Conservation (phyloP, 2,113 vertebrate species). For the Anguilla japonica region DNA sequence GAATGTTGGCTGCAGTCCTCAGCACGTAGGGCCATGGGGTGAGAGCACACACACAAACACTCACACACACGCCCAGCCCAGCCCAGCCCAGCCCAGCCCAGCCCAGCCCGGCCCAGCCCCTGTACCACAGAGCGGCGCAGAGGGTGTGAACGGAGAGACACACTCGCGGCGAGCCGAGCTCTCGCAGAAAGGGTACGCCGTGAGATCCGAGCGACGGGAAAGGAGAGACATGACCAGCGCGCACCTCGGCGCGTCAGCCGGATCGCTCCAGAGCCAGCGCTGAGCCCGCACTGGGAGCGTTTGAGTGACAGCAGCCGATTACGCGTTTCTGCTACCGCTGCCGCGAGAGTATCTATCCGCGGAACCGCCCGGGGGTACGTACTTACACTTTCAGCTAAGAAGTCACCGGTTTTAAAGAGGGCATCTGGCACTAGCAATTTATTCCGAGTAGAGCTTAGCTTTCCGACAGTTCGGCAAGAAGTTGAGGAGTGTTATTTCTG, state of each 20-base stretch:
- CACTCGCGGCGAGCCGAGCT: conserved; percentile 44
- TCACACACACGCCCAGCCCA: conserved; percentile 37
- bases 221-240: neutral
- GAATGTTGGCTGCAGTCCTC: conserved; percentile 63
- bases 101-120: conserved; percentile 2
- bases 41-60: conserved; percentile 22
- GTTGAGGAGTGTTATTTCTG: neutral
- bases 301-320: neutral
- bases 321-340: neutral
- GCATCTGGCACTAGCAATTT: neutral
- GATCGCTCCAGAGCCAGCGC: neutral
- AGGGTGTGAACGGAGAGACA: conserved; percentile 41
- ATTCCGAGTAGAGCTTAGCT: neutral
- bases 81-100: conserved; percentile 5
- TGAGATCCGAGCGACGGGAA: neutral
- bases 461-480: neutral
- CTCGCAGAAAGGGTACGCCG: conserved; percentile 22
- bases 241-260: neutral
- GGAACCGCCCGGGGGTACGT: neutral
- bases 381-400: neutral
- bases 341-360: neutral
- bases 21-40: conserved; percentile 28
- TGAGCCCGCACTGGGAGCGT: neutral
- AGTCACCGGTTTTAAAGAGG: neutral
- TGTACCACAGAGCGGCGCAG: conserved; percentile 33